phyloP scores from a whole-genome alignment of 2,113 vertebrate genomes.

The Hassar affinis region DNA sequence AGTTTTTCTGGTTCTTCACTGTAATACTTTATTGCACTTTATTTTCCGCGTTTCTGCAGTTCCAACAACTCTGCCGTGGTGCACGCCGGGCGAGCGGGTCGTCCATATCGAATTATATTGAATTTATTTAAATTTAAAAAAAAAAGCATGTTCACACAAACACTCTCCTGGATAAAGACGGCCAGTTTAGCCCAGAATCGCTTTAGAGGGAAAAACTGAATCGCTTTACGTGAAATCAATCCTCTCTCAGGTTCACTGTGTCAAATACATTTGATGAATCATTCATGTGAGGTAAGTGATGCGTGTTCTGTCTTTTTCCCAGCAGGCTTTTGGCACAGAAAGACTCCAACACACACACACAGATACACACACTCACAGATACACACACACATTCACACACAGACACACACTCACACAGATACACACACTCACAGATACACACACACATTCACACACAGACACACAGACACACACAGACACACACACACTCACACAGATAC shows the following conservation, averaged over 20 bases:
- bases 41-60: background rate
- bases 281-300: constrained; percentile 25
- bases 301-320: background rate
- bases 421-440: too few relatives aligned
- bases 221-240: background rate
- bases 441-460: background rate
- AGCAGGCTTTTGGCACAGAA: constrained; percentile 19
- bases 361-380: too few relatives aligned
- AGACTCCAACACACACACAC: too few relatives aligned
- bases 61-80: background rate
- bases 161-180: background rate
- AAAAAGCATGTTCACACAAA: background rate
- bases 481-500: too few relatives aligned
- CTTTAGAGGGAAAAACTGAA: background rate
- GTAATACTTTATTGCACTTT: background rate
- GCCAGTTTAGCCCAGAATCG: background rate
- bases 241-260: background rate
- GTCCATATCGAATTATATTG: background rate
- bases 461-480: background rate
- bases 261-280: constrained; percentile 23
- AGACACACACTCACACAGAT: too few relatives aligned
- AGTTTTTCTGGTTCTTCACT: too few relatives aligned
- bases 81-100: background rate
- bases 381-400: too few relatives aligned
- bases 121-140: too few relatives aligned